Percentiles rank a stretch among this genome's conserved stretches.
Evolutionary conservation across 2,888 invertebrate genomes (phyloP).

Genomic region (Autographa pulchrina): DNA sequence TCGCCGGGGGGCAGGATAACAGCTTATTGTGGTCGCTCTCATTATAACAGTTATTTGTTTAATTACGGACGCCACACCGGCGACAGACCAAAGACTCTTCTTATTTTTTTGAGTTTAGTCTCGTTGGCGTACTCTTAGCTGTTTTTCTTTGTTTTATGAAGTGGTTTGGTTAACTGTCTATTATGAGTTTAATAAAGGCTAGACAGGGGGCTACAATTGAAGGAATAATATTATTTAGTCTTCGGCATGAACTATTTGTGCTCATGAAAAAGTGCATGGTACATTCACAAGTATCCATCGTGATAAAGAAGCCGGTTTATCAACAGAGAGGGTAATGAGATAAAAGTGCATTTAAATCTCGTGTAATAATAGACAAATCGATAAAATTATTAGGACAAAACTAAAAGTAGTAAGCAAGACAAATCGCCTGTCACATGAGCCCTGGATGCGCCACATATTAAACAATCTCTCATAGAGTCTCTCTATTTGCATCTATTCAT

Average conservation of each 20-base stretch:
- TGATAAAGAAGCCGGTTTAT: too few relatives aligned
- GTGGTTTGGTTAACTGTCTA: not conserved
- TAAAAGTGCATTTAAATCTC: too few relatives aligned
- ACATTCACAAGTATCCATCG: too few relatives aligned
- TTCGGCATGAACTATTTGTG: not conserved
- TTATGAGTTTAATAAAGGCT: not conserved
- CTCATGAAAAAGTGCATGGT: too few relatives aligned
- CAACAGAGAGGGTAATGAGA: too few relatives aligned
- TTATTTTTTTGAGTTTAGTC: constrained; percentile 54
- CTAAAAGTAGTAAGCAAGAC: too few relatives aligned
- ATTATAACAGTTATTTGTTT: constrained; percentile 76
- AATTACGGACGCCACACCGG: constrained; percentile 68
- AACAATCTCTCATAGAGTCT: not conserved
- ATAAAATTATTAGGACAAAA: too few relatives aligned
- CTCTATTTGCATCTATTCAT: too few relatives aligned
- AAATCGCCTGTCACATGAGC: too few relatives aligned
- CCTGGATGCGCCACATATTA: too few relatives aligned
- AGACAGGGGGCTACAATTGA: not conserved
- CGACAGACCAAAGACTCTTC: constrained; percentile 67
- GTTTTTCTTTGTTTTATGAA: constrained; percentile 39
- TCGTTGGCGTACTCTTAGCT: constrained; percentile 25
- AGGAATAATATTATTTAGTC: not conserved
- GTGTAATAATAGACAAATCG: too few relatives aligned
- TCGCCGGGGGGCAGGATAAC: constrained; percentile 47
- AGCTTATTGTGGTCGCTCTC: constrained; percentile 68